Base-by-base conservation (phyloP, 1,140 invertebrate genomes). In the Tetranychus urticae region DNA sequence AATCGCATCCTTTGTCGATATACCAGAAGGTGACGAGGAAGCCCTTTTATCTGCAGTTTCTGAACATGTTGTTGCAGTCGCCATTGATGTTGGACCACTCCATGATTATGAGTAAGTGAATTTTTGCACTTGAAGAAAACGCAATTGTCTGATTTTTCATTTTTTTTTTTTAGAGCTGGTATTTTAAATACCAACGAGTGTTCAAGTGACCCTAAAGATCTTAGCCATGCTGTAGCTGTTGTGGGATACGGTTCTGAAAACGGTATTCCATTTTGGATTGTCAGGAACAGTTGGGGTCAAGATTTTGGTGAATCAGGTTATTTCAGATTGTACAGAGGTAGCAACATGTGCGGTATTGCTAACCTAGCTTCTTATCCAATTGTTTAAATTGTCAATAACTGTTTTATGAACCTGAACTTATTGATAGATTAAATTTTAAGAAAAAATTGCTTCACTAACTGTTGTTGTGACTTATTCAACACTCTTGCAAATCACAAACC, bases 321-420 rank as follows among this genome's bases (percentile, higher is more conserved):
- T 75, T 84, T 94, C 65, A 82, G 82, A 73, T 93, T 97, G 81
- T 76, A 83, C 3, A 78, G 88, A 65, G 92, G 93, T 72, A 79
- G 80, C 66, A 93, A 94, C 71, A 79, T 84, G 68, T 96, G 90
- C 72, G 90, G 90, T 68, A 82, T 96, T 70, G 88, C 89, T 39
- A 80, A 81, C 23, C 70, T 74, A 59, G 84, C 90, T 62, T 72
- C 68, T 57, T 75, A 74, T 65, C 75, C 72, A 8, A 60, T 68
- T 0, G 70, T 75, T 46, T 75, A 69, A 68, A 23, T 23, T 23
- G 23, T 23, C 0, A 23, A 23, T 23, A 23, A 23, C 23, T 23
- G 0, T 23, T 23, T 23, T 23, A 23, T 23, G 23, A 23, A 23
- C 23, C 23, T 23, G 23, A 23, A 23, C 23, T 23, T 23, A 23